Conservation (phyloP, 1,140 invertebrate genomes). For the Drosophila suzukii region DNA sequence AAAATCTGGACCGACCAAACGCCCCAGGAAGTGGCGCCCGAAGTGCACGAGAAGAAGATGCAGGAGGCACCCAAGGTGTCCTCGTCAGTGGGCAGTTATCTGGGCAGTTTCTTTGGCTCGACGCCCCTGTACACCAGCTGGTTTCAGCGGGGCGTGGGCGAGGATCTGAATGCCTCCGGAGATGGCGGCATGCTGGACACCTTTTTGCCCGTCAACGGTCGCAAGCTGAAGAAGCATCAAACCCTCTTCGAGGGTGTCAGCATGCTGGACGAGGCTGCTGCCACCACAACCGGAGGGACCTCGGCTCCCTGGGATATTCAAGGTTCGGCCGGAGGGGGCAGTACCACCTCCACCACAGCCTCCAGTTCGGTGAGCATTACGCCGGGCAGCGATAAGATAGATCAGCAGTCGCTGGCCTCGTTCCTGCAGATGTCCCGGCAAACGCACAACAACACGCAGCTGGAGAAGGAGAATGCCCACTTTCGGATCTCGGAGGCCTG, state of each 20-base stretch:
- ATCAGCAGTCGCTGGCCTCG: slow-evolving; percentile 90
- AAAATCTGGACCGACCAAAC: slow-evolving; percentile 81
- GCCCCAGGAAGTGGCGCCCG: slow-evolving; percentile 5
- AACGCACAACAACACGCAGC: slow-evolving; percentile 89
- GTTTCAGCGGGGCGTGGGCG: slow-evolving; percentile 49
- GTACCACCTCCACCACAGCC: slow-evolving; percentile 38
- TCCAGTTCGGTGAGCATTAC: slow-evolving; percentile 56
- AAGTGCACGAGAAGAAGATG: background rate
- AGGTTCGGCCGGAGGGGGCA: slow-evolving; percentile 15
- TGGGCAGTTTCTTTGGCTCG: slow-evolving; percentile 66
- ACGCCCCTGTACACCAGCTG: slow-evolving; percentile 71
- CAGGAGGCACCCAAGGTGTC: slow-evolving; percentile 1
- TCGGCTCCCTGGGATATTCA: slow-evolving; percentile 83
- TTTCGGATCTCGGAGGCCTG: slow-evolving; percentile 94
- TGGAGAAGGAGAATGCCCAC: slow-evolving; percentile 94
- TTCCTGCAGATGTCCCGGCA: slow-evolving; percentile 91
- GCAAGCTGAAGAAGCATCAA: slow-evolving; percentile 86
- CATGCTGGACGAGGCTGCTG: slow-evolving; percentile 61
- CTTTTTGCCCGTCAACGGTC: slow-evolving; percentile 84
- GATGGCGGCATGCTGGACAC: slow-evolving; percentile 61
- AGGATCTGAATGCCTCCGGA: slow-evolving; percentile 12
- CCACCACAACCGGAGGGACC: slow-evolving; percentile 83
- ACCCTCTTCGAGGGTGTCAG: slow-evolving; percentile 87
- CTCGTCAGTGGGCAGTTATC: slow-evolving; percentile 59
- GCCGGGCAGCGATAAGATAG: slow-evolving; percentile 82